A percentile compares a stretch with the other conserved stretches of the same genome.
Conservation (phyloP, 2,113 vertebrate species). For the Penelope pileata region DNA sequence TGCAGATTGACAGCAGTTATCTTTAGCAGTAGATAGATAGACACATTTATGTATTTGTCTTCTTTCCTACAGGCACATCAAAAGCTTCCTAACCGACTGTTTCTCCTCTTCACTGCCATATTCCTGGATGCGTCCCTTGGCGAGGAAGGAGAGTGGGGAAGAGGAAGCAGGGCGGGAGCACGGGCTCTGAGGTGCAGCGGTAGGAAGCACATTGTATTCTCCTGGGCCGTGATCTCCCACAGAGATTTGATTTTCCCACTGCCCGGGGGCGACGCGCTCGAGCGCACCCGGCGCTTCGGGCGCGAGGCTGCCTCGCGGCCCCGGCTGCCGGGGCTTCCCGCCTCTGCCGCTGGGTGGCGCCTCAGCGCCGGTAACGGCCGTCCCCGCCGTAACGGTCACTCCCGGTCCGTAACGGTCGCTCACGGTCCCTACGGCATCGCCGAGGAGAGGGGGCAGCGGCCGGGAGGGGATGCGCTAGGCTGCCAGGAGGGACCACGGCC, state of each 20-base stretch:
- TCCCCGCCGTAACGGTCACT: background rate
- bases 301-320: background rate
- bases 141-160: background rate
- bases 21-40: background rate
- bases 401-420: background rate
- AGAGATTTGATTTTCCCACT: no score
- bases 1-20: background rate
- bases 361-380: background rate
- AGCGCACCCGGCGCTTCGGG: background rate
- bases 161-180: background rate
- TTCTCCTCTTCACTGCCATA: background rate
- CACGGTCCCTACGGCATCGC: background rate
- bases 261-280: no score
- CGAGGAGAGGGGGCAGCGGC: background rate
- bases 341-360: background rate
- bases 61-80: background rate
- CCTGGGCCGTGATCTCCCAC: fast-evolving
- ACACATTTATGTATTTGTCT: background rate
- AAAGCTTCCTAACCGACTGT: background rate
- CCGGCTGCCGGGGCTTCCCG: background rate
- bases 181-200: background rate
- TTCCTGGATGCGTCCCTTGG: background rate
- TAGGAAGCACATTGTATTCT: fast-evolving
- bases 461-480: background rate
- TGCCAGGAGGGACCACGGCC: background rate